A percentile compares a stretch with the other conserved stretches of the same genome.
Conservation (phyloP, 2,888 invertebrate genomes). For the Noctua janthe region DNA sequence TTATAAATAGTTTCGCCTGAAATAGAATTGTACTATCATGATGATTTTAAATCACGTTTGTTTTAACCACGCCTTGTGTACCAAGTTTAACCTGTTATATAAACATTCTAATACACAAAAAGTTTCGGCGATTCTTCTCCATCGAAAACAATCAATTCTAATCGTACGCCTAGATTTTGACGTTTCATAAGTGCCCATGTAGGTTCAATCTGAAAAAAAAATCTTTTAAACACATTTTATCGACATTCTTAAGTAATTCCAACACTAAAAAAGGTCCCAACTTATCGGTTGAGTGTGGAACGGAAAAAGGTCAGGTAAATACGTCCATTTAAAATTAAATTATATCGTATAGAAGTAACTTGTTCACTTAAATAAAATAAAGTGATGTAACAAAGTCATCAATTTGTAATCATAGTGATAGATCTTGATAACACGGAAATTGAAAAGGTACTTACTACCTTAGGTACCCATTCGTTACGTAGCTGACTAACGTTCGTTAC, state of each 20-base stretch:
- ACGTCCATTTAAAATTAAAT: conserved; percentile 56
- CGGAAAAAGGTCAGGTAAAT: conserved; percentile 46
- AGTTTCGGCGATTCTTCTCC: not conserved
- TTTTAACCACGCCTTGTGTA: not conserved
- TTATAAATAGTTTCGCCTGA: not conserved
- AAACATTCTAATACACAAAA: not conserved
- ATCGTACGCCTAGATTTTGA: not conserved
- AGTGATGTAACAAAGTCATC: conserved; percentile 10
- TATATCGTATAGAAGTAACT: conserved; percentile 19
- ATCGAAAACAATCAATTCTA: not conserved
- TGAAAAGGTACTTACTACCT: not conserved
- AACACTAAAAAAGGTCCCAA: conserved; percentile 32
- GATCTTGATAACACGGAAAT: not conserved
- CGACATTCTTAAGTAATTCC: conserved; percentile 15
- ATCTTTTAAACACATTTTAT: not conserved
- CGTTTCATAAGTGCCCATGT: not conserved
- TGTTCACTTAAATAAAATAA: conserved; percentile 13
- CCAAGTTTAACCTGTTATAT: not conserved
- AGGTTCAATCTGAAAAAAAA: not conserved
- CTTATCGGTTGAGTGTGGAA: conserved; percentile 49
- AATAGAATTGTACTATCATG: not conserved
- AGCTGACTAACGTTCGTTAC: not conserved
- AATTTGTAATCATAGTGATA: conserved; percentile 27
- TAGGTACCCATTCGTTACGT: not conserved
- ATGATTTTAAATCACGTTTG: not conserved